Base-by-base conservation (phyloP, 2,113 vertebrate genomes). In the Ctenomys sociabilis region DNA sequence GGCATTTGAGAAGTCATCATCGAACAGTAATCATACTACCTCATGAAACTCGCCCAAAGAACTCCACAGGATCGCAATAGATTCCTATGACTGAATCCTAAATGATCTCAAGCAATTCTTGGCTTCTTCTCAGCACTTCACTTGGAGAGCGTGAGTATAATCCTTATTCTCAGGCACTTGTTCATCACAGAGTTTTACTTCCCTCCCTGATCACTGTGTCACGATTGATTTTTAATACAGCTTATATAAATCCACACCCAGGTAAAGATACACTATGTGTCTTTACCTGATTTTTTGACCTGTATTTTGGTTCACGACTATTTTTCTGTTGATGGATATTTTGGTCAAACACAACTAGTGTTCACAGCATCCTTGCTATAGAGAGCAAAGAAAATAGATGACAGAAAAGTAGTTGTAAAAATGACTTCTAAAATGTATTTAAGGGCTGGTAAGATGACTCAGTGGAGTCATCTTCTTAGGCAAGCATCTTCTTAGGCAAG, bases 1-100 rank as follows among this genome's bases (percentile, higher is more conserved):
- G 68, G 84, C 97, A 24, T 90, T 93, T 96, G 96, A 61, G 22
- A 77, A 28, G 40, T 77, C 24, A 77, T 94, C 91, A 90, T 96
- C 57, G 95, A 97, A 91, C 8, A 87, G 26, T 80, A 94, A 83
- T 8, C 5, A 40, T 82, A 77, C 75, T 64, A 92, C 32, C 81
- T 52, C 54, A 81, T 13, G 80, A 35, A 93, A 57, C 68, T 32
- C 77, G 77, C 88, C 35, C 10, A 43, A 77, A 91, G 37, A 87
- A 73, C 86, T 12, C 11, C 12, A 85, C 16, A 16, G 90, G 32
- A 63, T 91, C 75, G 77, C 3, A 80, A 59, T 6, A 78, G 43
- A 90, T 85, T 54, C 2, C 0, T 45, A 43, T 45, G 21, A 84
- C 11, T 28, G 28, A 77, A 85, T 30, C 72, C 22, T 45, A 93